Percentiles rank a stretch among this genome's conserved stretches.
Conservation (phyloP, 2,888 invertebrate species). For the Drosophila greeni region DNA sequence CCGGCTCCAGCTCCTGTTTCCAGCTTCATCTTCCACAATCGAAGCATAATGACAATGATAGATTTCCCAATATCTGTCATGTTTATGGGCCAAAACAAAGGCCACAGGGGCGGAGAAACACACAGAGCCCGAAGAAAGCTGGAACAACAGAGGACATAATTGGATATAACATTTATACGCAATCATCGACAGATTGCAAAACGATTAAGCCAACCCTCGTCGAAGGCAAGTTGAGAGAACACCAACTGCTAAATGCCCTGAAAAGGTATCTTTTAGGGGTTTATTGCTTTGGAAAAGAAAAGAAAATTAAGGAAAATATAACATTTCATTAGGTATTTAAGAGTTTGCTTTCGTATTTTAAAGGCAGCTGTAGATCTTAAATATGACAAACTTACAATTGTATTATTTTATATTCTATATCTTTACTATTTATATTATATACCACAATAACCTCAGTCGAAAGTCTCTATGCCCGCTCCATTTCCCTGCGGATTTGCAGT, state of each 20-base stretch:
- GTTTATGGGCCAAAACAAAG: conserved; percentile 71
- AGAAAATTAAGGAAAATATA: not conserved
- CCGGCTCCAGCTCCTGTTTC: conserved; percentile 1
- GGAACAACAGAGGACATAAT: conserved; percentile 57
- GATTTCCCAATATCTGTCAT: conserved; percentile 79
- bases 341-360: not conserved
- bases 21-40: conserved; percentile 66
- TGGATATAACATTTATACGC: conserved; percentile 77
- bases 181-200: conserved; percentile 78
- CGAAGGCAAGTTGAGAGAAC: conserved; percentile 29
- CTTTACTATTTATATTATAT: no score
- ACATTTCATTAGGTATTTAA: not conserved
- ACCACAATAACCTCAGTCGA: not conserved
- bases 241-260: conserved; percentile 1
- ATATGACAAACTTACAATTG: not conserved
- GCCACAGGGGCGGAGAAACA: conserved; percentile 18
- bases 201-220: conserved; percentile 72
- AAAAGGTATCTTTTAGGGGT: not conserved
- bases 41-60: conserved; percentile 79
- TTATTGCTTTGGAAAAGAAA: not conserved
- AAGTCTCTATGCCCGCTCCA: not conserved
- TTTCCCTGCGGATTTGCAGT: not conserved
- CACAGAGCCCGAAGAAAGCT: conserved; percentile 5
- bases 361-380: not conserved
- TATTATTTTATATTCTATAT: not conserved